Evolutionary conservation across 1,140 invertebrate species (phyloP), one percentile per base, ranked within the genome.

Genomic region (Ostrea edulis): DNA sequence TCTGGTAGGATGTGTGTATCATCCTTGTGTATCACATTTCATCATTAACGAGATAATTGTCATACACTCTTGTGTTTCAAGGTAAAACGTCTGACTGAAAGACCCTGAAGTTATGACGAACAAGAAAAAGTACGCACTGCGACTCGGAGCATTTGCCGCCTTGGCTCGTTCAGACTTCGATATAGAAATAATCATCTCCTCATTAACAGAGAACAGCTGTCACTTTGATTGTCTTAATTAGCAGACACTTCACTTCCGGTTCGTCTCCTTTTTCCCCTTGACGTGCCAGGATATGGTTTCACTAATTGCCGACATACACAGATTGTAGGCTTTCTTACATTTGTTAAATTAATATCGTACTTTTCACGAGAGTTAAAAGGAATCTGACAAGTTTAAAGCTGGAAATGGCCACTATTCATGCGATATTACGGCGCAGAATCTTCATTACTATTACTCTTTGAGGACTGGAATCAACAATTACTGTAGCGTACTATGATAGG

Each of bases 151-250:
- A 55, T 17, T 0, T 12, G 20, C 14, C 17, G 55, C 7, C 4
- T 17, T n/a, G 2, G n/a, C 20, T n/a, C 0, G 0, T 62, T 62
- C n/a, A 17, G 17, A 20, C 17, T 20, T 62, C n/a, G 68, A 77
- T 77, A 77, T 14, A 25, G 68, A 77, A 22, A 77, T 35, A 25
- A 8, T 25, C 22, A 29, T 25, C 29, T 29, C 25, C 68, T 77
- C 68, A 77, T 77, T 77, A 77, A 17, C 55, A 62, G 55, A 62
- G 29, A 35, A 77, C 68, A 22, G 12, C 25, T 12, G 9, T 22
- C 12, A 29, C 68, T 77, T 77, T 77, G 29, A 77, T 77, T 77
- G 68, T 77, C 68, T 77, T 77, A 77, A 77, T 77, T 77, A 77
- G 68, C 25, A 77, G 68, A 77, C 68, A 35, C 14, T 22, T 29